phyloP scores from a whole-genome alignment of 2,113 vertebrate species.

The Saguinus imperator region DNA sequence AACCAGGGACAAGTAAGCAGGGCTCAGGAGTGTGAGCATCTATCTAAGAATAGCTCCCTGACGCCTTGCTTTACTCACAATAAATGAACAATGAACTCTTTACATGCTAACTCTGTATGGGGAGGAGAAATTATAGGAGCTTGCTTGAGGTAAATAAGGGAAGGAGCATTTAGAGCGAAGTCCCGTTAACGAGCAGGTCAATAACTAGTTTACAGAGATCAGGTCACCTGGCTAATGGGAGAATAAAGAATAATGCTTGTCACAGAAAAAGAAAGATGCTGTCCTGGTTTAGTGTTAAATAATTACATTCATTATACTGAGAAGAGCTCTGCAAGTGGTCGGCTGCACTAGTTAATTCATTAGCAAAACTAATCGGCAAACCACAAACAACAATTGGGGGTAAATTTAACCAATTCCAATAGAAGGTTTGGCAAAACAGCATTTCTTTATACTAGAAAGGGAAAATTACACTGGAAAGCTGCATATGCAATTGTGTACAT shows the following conservation, averaged over 20 bases:
- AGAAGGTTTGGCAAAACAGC: conserved; percentile 77
- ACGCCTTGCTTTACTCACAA: conserved; percentile 82
- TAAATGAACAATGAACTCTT: conserved; percentile 85
- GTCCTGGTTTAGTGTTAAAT: conserved; percentile 86
- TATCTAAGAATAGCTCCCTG: conserved; percentile 83
- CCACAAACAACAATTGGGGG: conserved; percentile 82
- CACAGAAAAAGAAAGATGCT: conserved; percentile 83
- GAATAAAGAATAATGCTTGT: conserved; percentile 89
- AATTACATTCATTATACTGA: conserved; percentile 87
- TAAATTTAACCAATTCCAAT: conserved; percentile 81
- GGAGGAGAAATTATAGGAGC: conserved; percentile 82
- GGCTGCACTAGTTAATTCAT: conserved; percentile 86
- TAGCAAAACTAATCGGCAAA: conserved; percentile 85
- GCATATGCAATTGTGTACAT: conserved; percentile 77
- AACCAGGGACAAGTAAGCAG: conserved; percentile 85
- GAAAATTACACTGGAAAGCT: conserved; percentile 75
- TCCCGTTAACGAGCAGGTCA: conserved; percentile 87
- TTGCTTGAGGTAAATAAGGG: conserved; percentile 87
- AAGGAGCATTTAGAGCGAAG: conserved; percentile 84
- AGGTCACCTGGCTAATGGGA: conserved; percentile 86
- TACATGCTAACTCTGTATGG: conserved; percentile 72
- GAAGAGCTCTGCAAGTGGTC: conserved; percentile 85
- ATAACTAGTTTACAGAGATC: conserved; percentile 88
- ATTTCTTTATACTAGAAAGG: conserved; percentile 29
- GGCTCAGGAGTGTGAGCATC: conserved; percentile 83